A percentile compares a stretch with the other conserved stretches of the same genome.
Conservation (phyloP, 2,113 vertebrate species). For the Laticauda colubrina region DNA sequence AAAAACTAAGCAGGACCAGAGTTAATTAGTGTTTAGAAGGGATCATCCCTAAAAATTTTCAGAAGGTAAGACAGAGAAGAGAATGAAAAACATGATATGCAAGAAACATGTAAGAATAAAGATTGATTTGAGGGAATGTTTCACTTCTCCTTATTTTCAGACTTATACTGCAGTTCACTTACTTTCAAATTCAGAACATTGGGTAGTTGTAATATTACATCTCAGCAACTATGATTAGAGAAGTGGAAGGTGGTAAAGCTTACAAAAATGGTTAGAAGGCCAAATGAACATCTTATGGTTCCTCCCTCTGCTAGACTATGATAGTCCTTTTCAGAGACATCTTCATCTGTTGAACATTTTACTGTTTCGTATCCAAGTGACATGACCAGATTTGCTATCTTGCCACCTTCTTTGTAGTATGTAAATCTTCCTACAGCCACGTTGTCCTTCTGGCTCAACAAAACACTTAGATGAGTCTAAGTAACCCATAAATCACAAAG, state of each 20-base stretch:
- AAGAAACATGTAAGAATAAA: not conserved
- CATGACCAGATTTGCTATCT: not conserved
- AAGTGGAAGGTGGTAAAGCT: not conserved
- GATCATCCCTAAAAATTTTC: not conserved
- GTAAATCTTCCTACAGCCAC: not conserved
- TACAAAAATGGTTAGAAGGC: not conserved
- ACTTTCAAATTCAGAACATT: not conserved
- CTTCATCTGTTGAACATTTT: not conserved
- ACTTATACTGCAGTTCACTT: not conserved
- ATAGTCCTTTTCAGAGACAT: not conserved
- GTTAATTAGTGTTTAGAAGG: not conserved
- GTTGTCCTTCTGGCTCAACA: not conserved
- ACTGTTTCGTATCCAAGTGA: not conserved
- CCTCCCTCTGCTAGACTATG: not conserved
- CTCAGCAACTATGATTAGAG: not conserved
- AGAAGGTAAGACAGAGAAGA: not conserved
- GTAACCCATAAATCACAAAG: not conserved
- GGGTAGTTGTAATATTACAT: not conserved
- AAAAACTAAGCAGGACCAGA: not conserved
- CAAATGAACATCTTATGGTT: not conserved
- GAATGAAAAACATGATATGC: not conserved
- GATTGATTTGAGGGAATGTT: not conserved
- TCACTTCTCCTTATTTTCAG: not conserved
- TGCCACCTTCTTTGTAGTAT: not conserved
- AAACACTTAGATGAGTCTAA: not conserved